phyloP scores from a whole-genome alignment of 1,140 invertebrate genomes.

The Trissolcus basalis region DNA sequence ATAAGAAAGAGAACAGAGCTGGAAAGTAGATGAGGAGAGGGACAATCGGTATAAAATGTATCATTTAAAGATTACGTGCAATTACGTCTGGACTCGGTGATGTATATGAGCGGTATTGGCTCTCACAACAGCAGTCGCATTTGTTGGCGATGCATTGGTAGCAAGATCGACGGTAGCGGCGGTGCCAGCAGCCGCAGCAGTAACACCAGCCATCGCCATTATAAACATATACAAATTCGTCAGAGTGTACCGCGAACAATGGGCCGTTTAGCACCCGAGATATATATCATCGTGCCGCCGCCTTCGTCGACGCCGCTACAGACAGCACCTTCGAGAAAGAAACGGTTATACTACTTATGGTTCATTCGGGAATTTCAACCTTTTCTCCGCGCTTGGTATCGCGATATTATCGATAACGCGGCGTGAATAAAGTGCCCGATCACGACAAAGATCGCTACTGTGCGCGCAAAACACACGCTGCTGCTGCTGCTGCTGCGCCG shows the following conservation, averaged over 20 bases:
- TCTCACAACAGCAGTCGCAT: slow-evolving; percentile 42
- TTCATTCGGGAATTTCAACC: slow-evolving; percentile 64
- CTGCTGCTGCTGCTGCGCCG: too few relatives aligned
- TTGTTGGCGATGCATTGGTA: slow-evolving; percentile 56
- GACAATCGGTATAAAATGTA: slow-evolving; percentile 31
- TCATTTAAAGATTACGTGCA: slow-evolving; percentile 32
- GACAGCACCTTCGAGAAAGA: slow-evolving; percentile 49
- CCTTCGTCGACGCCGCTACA: slow-evolving; percentile 57
- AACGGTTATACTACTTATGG: slow-evolving; percentile 60
- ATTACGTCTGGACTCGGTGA: slow-evolving; percentile 31
- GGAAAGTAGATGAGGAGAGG: too few relatives aligned
- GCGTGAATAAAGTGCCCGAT: slow-evolving; percentile 59
- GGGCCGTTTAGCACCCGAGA: slow-evolving; percentile 74
- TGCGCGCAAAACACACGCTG: slow-evolving; percentile 26
- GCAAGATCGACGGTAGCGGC: slow-evolving; percentile 50
- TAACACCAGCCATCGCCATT: slow-evolving; percentile 67
- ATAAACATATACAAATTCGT: slow-evolving; percentile 77
- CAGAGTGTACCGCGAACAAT: slow-evolving; percentile 74
- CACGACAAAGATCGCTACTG: slow-evolving; percentile 58
- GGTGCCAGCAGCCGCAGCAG: slow-evolving; percentile 43
- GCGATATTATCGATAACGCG: slow-evolving; percentile 62
- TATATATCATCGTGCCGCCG: slow-evolving; percentile 74
- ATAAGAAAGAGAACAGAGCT: slow-evolving; percentile 12
- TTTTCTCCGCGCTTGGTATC: slow-evolving; percentile 55
- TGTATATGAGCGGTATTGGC: slow-evolving; percentile 11